A percentile compares a stretch with the other conserved stretches of the same genome.
Evolutionary conservation across 2,113 vertebrate genomes (phyloP).

Genomic region (Plectropomus leopardus): DNA sequence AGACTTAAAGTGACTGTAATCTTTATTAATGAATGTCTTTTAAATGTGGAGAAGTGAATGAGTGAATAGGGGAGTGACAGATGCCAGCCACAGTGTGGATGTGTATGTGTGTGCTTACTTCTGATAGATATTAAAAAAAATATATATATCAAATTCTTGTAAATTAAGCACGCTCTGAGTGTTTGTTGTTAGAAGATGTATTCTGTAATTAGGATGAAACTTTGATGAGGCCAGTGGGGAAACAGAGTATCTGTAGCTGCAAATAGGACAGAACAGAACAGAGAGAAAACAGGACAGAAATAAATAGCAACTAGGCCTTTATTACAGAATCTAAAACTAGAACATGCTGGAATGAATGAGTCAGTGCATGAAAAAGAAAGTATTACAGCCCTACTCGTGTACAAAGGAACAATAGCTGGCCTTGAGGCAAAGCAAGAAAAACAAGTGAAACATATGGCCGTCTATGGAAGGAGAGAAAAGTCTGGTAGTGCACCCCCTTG

Average conservation of each 20-base stretch:
- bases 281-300: neutral
- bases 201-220: slow-evolving; percentile 10
- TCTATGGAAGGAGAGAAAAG: neutral
- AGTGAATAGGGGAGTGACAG: neutral
- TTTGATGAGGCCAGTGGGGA: neutral
- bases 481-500: neutral
- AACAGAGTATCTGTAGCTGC: neutral
- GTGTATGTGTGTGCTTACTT: neutral
- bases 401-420: neutral
- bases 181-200: neutral
- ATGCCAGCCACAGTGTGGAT: no score
- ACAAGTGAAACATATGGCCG: neutral
- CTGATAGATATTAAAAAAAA: neutral
- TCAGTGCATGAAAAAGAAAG: neutral
- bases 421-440: neutral
- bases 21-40: neutral
- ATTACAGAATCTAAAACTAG: slow-evolving; percentile 1
- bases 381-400: neutral
- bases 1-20: no score
- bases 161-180: neutral
- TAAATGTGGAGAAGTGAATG: neutral
- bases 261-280: neutral
- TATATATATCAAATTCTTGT: neutral
- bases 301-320: neutral
- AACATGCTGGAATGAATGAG: slow-evolving; percentile 4